phyloP scores from a whole-genome alignment of 1,140 invertebrate genomes.

The Papilio xuthus region DNA sequence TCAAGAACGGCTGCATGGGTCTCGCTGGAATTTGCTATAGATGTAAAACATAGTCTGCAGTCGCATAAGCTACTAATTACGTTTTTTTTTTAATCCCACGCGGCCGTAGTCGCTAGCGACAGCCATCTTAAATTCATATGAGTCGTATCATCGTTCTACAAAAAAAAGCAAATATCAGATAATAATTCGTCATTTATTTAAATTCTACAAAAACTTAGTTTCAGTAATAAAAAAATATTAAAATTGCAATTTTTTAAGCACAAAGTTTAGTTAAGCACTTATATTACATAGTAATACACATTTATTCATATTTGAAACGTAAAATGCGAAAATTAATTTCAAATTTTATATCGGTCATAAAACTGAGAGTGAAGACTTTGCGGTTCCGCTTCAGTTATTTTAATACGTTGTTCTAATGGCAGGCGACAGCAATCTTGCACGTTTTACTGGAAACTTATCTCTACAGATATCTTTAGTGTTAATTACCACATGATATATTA shows the following conservation, averaged over 20 bases:
- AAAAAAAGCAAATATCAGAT: background rate
- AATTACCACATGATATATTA: conserved; percentile 6
- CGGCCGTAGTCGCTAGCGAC: too few relatives aligned
- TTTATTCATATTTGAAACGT: conserved; percentile 7
- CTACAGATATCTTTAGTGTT: background rate
- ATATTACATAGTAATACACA: background rate
- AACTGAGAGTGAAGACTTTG: conserved; percentile 27
- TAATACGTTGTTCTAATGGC: conserved; percentile 31
- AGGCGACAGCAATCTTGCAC: conserved; percentile 29
- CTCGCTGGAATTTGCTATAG: too few relatives aligned
- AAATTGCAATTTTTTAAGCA: background rate
- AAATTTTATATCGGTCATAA: conserved; percentile 32
- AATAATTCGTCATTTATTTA: too few relatives aligned
- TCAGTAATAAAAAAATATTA: background rate
- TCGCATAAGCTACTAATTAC: too few relatives aligned
- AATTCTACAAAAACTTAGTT: background rate
- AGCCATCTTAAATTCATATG: too few relatives aligned
- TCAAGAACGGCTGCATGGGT: too few relatives aligned
- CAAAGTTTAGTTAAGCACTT: background rate
- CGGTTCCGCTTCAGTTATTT: conserved; percentile 35
- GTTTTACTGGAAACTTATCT: conserved; percentile 16
- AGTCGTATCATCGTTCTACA: background rate
- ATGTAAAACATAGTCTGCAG: too few relatives aligned
- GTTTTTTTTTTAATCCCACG: too few relatives aligned
- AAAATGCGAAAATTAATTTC: conserved; percentile 34